phyloP scores from a whole-genome alignment of 2,113 vertebrate species.

The Nesoenas mayeri region DNA sequence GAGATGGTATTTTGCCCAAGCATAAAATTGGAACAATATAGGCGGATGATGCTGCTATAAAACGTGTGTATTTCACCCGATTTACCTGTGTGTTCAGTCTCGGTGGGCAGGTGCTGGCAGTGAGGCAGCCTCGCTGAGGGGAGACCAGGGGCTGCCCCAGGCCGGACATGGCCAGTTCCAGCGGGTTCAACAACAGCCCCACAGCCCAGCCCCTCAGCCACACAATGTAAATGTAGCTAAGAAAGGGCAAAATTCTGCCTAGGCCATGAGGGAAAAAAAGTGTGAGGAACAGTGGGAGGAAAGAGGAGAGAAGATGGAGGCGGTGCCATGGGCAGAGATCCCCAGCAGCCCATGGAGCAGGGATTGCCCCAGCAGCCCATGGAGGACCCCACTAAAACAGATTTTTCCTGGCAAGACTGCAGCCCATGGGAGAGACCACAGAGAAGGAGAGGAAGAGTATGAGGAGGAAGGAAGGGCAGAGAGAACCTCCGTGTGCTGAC shows the following conservation, averaged over 20 bases:
- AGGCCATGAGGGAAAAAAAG: neutral
- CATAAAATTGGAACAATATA: neutral
- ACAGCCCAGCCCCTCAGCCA: neutral
- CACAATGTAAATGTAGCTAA: too few relatives aligned
- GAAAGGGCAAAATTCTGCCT: neutral
- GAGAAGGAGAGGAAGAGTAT: too few relatives aligned
- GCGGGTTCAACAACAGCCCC: neutral
- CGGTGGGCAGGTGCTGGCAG: neutral
- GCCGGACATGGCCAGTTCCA: neutral
- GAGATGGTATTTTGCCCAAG: neutral
- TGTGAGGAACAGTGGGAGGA: neutral
- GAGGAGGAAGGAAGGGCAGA: neutral
- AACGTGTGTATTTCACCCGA: too few relatives aligned
- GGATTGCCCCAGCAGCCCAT: too few relatives aligned
- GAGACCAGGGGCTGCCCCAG: neutral
- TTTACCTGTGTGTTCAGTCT: neutral
- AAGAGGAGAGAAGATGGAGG: neutral
- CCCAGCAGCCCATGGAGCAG: too few relatives aligned
- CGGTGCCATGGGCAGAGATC: too few relatives aligned
- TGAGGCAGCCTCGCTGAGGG: accelerated
- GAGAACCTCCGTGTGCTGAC: neutral
- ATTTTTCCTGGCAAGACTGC: too few relatives aligned
- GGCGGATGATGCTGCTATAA: neutral
- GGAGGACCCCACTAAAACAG: too few relatives aligned
- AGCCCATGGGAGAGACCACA: too few relatives aligned